Evolutionary conservation across 2,113 vertebrate genomes (phyloP).

Genomic region (Microcebus jonahi): DNA sequence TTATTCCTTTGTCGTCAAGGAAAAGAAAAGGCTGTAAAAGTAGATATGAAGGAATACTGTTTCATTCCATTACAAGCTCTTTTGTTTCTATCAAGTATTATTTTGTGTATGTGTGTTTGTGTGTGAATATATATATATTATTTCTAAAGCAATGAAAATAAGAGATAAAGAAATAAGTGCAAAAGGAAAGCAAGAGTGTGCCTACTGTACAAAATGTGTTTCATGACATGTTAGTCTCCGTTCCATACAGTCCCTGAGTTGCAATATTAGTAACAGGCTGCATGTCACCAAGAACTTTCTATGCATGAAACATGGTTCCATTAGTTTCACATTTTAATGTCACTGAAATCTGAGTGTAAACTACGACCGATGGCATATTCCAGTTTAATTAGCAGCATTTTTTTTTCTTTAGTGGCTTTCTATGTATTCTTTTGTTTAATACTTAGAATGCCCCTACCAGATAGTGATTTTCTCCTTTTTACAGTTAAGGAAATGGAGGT

Average conservation of each 20-base stretch:
- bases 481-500: neutral
- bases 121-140: neutral
- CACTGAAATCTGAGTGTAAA: neutral
- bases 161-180: neutral
- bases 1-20: neutral
- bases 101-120: neutral
- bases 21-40: neutral
- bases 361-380: neutral
- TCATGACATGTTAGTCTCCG: neutral
- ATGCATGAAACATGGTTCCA: neutral
- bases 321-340: neutral
- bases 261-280: neutral
- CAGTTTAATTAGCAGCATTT: neutral
- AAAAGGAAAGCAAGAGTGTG: neutral
- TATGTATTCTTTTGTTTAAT: neutral
- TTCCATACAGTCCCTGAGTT: neutral
- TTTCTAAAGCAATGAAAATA: neutral
- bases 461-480: neutral
- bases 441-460: neutral
- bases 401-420: neutral
- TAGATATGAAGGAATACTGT: neutral
- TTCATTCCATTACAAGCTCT: neutral
- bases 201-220: neutral
- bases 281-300: neutral
- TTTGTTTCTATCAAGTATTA: neutral